phyloP scores from a whole-genome alignment of 1,140 invertebrate species.

The Aphis craccivora region DNA sequence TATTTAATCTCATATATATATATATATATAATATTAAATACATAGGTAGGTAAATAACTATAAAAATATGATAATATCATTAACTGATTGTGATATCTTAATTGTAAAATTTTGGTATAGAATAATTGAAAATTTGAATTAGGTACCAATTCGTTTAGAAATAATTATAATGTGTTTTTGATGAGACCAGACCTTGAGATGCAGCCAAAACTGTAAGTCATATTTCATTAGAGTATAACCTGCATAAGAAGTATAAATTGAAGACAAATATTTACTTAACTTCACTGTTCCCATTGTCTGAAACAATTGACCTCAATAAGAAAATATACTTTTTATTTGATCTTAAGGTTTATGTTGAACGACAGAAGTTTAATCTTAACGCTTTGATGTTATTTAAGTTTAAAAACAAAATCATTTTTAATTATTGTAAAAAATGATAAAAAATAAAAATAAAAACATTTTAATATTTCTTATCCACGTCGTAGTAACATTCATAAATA shows the following conservation, averaged over 20 bases:
- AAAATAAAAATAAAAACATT: conserved; percentile 7
- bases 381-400: conserved; percentile 5
- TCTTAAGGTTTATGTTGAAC: conserved; percentile 9
- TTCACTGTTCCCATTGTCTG: neutral
- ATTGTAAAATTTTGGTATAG: neutral
- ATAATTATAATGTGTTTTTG: neutral
- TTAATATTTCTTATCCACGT: neutral
- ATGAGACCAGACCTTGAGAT: neutral
- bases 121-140: neutral
- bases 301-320: neutral
- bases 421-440: conserved; percentile 28
- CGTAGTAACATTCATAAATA: neutral
- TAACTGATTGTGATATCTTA: neutral
- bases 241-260: neutral
- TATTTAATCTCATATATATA: neutral
- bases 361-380: neutral
- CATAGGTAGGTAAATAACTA: neutral
- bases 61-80: neutral
- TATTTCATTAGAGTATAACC: neutral
- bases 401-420: neutral
- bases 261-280: neutral
- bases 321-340: conserved; percentile 7
- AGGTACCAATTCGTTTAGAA: neutral
- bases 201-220: conserved; percentile 24
- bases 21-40: neutral